Base-by-base conservation (phyloP, 1,140 invertebrate species). In the Lysiphlebus fabarum region DNA sequence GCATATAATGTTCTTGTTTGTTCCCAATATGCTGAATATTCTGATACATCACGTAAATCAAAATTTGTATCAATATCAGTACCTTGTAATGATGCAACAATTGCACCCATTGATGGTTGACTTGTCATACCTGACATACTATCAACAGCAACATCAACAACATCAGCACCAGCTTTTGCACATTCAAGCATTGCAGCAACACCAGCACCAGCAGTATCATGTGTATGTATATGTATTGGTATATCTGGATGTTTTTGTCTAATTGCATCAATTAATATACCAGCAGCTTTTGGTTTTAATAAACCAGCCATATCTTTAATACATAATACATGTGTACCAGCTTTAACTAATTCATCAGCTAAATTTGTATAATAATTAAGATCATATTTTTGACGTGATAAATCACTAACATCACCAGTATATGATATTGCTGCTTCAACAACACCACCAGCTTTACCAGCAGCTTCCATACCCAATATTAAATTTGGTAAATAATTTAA, bases 231-330 rank as follows among this genome's bases (percentile, higher is more conserved):
- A 75, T 99, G 98, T 67, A 99, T 94, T 0, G 98, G 98, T 4
- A 99, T 72, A 68, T 96, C 90, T 1, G 98, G 97, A 78, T 96
- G 92, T 63, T 88, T 90, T 59, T 97, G 93, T 45, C 96, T 84
- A 40, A 99, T 85, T 7, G 93, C 90, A 26, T 85, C 83, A 17
- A 99, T 87, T 8, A 99, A 74, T n/a, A 99, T 70, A 65, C 86
- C 88, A 7, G 95, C 94, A 47, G 97, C 93, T 71, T 85, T 84
- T 1, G 98, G 98, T 77, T 98, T 99, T 58, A 99, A 75, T 8
- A 99, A 81, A 44, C 97, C 98, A 62, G 98, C 97, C 98, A 99
- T 99, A 77, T 99, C 98, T 80, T 99, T 99, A 59, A 99, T 98
- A 42, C 86, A 85, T 0, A 99, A 80, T 6, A 99, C 91, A 73